Base-by-base conservation (phyloP, 53 echinoderm and acorn worm species). In the Antedon mediterranea region DNA sequence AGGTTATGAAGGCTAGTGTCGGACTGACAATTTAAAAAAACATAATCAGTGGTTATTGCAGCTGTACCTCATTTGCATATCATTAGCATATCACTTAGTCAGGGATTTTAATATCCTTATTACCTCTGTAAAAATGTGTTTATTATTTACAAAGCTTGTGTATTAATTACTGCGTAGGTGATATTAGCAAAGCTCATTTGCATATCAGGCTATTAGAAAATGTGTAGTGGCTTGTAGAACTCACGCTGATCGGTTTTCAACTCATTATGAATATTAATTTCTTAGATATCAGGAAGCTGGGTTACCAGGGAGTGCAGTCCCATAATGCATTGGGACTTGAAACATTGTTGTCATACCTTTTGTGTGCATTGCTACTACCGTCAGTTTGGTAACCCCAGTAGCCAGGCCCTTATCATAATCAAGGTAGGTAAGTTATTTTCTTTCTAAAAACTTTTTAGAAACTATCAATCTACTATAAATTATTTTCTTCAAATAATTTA, bases 391-490 rank as follows among this genome's bases (percentile, higher is more conserved):
- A 57, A 57, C 57, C 57, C 57, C 57, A 57, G 57, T 57, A 57
- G 57, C 57, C 57, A 57, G 57, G 57, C 57, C 57, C 57, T 57
- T 57, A 57, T 57, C 57, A 57, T 57, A 57, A 57, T 57, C 57
- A 57, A 57, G 57, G 57, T 57, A 57, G 57, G 57, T 57, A 13
- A 57, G 9, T 57, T 57, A 57, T 57, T 57, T 57, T 57, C 23
- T 23, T 57, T 57, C 57, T 57, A 57, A 3, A 57, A 18, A n/a
- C 15, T 23, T 57, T 26, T 57, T 18, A 57, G 57, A 57, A 57
- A 57, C 23, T 57, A 18, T 18, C 23, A 15, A 11, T 57, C 37
- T 6, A 37, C 37, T 37, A 37, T 37, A 37, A 37, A 37, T 11
- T 11, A 37, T 37, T 37, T 11, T 37, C 4, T 6, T 6, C 4